Evolutionary conservation across 2,888 invertebrate species (phyloP).

Genomic region (Acronicta alni): DNA sequence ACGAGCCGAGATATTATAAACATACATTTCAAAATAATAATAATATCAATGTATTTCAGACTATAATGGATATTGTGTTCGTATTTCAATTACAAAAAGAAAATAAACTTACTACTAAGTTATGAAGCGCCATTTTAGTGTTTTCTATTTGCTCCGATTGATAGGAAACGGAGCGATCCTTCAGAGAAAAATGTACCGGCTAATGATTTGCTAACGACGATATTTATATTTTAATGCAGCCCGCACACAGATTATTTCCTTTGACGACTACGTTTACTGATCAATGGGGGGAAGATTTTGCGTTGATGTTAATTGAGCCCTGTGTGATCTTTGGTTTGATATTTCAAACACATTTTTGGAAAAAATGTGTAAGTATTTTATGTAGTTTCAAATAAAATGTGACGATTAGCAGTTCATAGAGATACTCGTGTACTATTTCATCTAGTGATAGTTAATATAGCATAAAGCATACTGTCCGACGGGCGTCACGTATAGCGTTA

Average conservation of each 20-base stretch:
- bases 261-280: constrained; percentile 77
- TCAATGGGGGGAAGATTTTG: constrained; percentile 64
- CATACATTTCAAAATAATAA: too few relatives aligned
- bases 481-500: too few relatives aligned
- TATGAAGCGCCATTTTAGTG: constrained; percentile 52
- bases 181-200: constrained; percentile 79
- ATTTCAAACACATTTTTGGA: background rate
- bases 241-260: constrained; percentile 84
- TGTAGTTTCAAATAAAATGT: too few relatives aligned
- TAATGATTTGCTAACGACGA: constrained; percentile 89
- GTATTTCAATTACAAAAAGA: too few relatives aligned
- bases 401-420: too few relatives aligned
- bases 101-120: constrained; percentile 3
- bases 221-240: constrained; percentile 88
- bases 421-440: too few relatives aligned
- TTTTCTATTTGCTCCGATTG: constrained; percentile 73
- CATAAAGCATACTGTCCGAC: too few relatives aligned
- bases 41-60: too few relatives aligned
- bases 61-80: too few relatives aligned
- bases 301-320: constrained; percentile 57
- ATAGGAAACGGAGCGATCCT: constrained; percentile 75
- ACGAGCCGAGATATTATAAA: too few relatives aligned
- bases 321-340: constrained; percentile 26
- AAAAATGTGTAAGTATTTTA: background rate
- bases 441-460: too few relatives aligned